phyloP scores from a whole-genome alignment of 2,113 vertebrate genomes.

The Chaenogobius annularis region DNA sequence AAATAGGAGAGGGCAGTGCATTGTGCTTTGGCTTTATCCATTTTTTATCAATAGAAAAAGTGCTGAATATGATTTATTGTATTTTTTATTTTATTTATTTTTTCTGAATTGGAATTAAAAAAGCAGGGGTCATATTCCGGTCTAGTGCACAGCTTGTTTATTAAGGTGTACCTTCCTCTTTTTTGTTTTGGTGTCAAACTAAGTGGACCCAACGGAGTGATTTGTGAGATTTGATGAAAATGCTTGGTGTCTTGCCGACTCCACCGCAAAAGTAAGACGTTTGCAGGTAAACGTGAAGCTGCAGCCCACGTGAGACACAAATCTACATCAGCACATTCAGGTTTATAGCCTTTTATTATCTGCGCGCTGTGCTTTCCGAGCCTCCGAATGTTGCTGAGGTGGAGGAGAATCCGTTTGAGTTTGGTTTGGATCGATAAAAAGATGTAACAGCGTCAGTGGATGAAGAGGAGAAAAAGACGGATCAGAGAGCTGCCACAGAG shows the following conservation, averaged over 20 bases:
- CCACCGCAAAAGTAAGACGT: neutral
- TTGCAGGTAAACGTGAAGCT: slow-evolving; percentile 5
- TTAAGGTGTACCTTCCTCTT: neutral
- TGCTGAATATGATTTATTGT: too few species aligned
- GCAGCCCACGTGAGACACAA: neutral
- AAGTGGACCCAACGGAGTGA: neutral
- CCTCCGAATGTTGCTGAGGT: neutral
- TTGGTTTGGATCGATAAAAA: neutral
- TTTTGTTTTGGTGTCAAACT: neutral
- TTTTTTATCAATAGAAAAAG: too few species aligned
- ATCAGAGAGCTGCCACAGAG: neutral
- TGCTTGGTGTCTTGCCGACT: neutral
- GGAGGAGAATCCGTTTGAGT: neutral
- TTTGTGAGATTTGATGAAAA: slow-evolving; percentile 2
- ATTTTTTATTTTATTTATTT: too few species aligned
- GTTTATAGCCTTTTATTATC: neutral
- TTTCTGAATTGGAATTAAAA: neutral
- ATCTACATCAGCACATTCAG: neutral
- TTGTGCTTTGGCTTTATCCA: too few species aligned
- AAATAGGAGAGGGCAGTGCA: too few species aligned
- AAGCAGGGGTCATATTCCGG: neutral
- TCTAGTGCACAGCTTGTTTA: neutral
- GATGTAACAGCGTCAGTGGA: neutral
- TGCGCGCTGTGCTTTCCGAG: neutral
- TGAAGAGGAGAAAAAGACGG: neutral